Base-by-base conservation (phyloP, 2,888 invertebrate species). In the Dryocosmus kuriphilus region DNA sequence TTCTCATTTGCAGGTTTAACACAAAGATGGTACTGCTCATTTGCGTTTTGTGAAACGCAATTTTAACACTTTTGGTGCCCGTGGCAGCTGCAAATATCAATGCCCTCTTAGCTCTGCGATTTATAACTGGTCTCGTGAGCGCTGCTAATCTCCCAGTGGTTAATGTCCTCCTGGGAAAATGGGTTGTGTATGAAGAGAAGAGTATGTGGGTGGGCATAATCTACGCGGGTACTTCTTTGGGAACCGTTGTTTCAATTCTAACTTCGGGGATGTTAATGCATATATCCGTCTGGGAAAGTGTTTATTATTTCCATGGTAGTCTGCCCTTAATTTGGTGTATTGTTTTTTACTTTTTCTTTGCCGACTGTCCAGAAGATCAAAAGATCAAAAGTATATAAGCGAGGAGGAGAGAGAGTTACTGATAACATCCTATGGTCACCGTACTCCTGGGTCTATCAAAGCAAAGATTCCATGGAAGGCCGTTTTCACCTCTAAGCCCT, bases 401-500 rank as follows among this genome's bases (percentile, higher is more conserved):
- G 88, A 90, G 9, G 85, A 87, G 16, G 93, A 93, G 79, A 87
- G 90, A 27, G 32, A 85, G 3, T 85, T 89, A 60, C 86, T 93
- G 74, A 82, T 90, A 16, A 85, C 81, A 2, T 85, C 90, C 2
- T 92, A 92, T 63, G 91, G 90, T 3, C 91, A 91, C 76, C 87
- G 91, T 5, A 24, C 81, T 22, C 87, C 86, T 0, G 79, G 74
- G 0, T 81, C 85, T 0, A 11, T 71, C 0, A 82, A 85, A 0
- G 79, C 79, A 30, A 77, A 76, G 6, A 60, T 91, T 9, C 93
- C 93, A 0, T 93, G 93, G 93, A 88, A 85, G 51, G 80, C 84
- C 0, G 92, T 93, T n/a, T 88, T 92, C 19, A 91, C 89, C 0
- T 93, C 93, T 0, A 80, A 86, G 3, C 93, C 93, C 5, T 89